These are phyloP conservation scores for Zaprionus lachaisei DNA, from an alignment of 1,140 invertebrate species.

Conservation along the genomic window DNA sequence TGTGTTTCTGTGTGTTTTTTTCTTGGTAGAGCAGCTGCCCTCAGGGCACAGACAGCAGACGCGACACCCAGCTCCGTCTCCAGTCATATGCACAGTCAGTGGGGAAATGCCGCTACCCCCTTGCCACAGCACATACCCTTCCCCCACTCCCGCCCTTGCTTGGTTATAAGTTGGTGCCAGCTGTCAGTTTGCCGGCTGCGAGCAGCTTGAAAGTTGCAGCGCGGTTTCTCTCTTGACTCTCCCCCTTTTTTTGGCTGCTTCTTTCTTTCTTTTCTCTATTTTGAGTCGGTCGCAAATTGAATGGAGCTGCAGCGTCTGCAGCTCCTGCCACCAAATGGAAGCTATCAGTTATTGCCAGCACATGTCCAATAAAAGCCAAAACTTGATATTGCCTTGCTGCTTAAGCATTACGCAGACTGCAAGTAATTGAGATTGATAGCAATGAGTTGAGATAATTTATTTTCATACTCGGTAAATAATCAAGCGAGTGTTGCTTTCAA, in stretches of 20 bases:
- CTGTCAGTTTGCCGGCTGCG: constrained; percentile 63
- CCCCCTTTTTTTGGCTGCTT: background rate
- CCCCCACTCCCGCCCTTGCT: background rate
- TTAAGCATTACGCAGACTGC: constrained; percentile 1
- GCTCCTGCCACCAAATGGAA: constrained; percentile 12
- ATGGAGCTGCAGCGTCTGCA: constrained; percentile 37
- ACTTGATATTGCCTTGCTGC: constrained; percentile 20
- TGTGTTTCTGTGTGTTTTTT: constrained; percentile 30
- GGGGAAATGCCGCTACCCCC: background rate
- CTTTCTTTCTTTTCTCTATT: background rate
- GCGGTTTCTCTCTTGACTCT: constrained; percentile 15
- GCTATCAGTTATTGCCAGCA: constrained; percentile 51
- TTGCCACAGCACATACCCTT: background rate
- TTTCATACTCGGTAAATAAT: constrained; percentile 12
- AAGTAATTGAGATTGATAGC: constrained; percentile 19
- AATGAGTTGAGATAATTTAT: constrained; percentile 24
- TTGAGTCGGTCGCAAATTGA: constrained; percentile 28
- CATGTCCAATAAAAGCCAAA: constrained; percentile 54
- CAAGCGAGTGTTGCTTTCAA: background rate
- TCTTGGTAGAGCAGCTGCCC: constrained; percentile 54
- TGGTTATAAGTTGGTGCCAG: constrained; percentile 77
- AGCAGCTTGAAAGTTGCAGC: constrained; percentile 63
- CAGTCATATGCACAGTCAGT: constrained; percentile 21
- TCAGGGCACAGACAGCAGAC: constrained; percentile 48
- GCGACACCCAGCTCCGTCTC: constrained; percentile 28